Conservation (phyloP, 2,888 invertebrate genomes). For the Lingula anatina region DNA sequence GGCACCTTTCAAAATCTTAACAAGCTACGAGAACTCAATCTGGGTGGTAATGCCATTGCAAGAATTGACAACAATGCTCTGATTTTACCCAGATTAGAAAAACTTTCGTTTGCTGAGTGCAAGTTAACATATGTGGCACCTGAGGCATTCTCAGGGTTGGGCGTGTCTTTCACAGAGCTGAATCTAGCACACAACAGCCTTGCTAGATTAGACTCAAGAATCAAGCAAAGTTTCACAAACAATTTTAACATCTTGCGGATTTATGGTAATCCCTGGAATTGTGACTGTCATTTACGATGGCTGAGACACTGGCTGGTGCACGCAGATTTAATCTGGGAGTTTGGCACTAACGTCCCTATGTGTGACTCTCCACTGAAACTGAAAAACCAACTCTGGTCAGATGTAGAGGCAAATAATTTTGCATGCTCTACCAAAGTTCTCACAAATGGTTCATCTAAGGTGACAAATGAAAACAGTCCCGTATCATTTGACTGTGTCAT, state of each 20-base stretch:
- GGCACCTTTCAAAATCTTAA: too few relatives aligned
- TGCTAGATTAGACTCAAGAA: constrained; percentile 17
- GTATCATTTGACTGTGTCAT: constrained; percentile 17
- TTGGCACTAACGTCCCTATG: constrained; percentile 17
- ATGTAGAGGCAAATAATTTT: constrained; percentile 23
- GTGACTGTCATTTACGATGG: constrained; percentile 38
- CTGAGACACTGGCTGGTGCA: constrained; percentile 27
- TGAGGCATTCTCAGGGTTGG: too few relatives aligned
- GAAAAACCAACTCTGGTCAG: constrained; percentile 18
- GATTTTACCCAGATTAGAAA: too few relatives aligned
- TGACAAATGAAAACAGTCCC: constrained; percentile 17
- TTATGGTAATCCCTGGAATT: constrained; percentile 37
- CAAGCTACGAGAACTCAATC: too few relatives aligned
- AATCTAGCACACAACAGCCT: constrained; percentile 34
- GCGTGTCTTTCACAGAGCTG: constrained; percentile 16
- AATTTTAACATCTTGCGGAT: constrained; percentile 24
- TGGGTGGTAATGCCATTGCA: too few relatives aligned
- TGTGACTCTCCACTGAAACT: constrained; percentile 29
- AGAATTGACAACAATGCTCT: too few relatives aligned
- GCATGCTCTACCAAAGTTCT: constrained; percentile 33
- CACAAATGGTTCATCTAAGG: constrained; percentile 22
- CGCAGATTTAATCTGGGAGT: constrained; percentile 23
- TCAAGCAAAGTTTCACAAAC: constrained; percentile 21
- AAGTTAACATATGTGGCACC: too few relatives aligned
- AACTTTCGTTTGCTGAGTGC: too few relatives aligned